A percentile compares a stretch with the other conserved stretches of the same genome.
Evolutionary conservation across 2,797 vertebrate species (phyloP).

Genomic region (Apodemus agrarius): DNA sequence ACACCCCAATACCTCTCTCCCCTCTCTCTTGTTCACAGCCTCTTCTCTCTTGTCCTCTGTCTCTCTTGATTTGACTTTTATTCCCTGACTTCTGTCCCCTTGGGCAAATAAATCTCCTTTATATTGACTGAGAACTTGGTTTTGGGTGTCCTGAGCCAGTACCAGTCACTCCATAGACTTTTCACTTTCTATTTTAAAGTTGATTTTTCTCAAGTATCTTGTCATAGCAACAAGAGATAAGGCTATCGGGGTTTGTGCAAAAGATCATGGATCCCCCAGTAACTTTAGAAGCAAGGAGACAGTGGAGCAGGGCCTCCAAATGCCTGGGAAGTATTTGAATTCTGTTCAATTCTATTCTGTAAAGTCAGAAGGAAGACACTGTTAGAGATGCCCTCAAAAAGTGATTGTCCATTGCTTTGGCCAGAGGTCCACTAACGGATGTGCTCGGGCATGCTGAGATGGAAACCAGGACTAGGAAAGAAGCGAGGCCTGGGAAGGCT

Average conservation of each 20-base stretch:
- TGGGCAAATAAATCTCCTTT: neutral
- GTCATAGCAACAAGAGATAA: neutral
- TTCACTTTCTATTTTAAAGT: neutral
- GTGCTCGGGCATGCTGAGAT: accelerated
- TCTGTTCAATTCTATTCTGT: neutral
- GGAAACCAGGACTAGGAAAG: neutral
- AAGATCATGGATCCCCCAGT: neutral
- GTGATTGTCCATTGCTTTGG: accelerated
- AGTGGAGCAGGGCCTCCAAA: neutral
- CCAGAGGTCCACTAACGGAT: neutral
- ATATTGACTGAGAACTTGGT: neutral
- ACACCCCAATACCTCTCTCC: too few relatives aligned
- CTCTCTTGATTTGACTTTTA: neutral
- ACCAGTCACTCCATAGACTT: neutral
- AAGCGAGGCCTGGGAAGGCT: accelerated
- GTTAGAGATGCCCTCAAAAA: neutral
- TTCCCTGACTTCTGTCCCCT: neutral
- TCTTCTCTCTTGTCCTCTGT: neutral
- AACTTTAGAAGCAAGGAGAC: too few relatives aligned
- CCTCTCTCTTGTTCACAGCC: neutral
- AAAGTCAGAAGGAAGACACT: neutral
- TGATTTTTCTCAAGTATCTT: neutral
- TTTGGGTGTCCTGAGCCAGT: neutral
- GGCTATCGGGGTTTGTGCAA: neutral
- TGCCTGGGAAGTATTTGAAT: neutral